Percentiles rank a stretch among this genome's conserved stretches.
Evolutionary conservation across 2,113 vertebrate genomes (phyloP).

Genomic region (Corydoras maculifer): DNA sequence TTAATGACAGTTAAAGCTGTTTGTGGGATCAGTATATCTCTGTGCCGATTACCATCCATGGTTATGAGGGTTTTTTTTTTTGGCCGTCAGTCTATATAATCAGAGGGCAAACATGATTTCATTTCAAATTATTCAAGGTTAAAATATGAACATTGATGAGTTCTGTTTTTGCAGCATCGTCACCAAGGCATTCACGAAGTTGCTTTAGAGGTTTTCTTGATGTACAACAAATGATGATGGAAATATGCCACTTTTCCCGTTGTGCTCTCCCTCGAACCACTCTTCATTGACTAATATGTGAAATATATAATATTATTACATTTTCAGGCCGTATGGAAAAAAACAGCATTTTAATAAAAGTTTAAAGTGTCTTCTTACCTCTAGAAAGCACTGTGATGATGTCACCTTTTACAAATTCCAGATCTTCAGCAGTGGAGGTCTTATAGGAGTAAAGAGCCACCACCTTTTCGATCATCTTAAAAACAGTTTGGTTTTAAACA

Average conservation of each 20-base stretch:
- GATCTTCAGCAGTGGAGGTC: constrained; percentile 79
- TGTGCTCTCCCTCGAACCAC: constrained; percentile 85
- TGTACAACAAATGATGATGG: constrained; percentile 74
- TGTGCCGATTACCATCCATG: too few species aligned
- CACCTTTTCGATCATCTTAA: constrained; percentile 47
- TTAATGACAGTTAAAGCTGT: too few species aligned
- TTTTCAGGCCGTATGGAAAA: too few species aligned
- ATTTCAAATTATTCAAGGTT: too few species aligned
- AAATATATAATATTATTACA: neutral
- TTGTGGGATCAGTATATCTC: too few species aligned
- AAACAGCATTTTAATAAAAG: too few species aligned
- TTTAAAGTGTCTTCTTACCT: constrained; percentile 49
- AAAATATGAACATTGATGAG: too few species aligned
- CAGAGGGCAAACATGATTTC: too few species aligned
- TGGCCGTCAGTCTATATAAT: too few species aligned
- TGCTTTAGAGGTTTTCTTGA: constrained; percentile 15
- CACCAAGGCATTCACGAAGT: too few species aligned
- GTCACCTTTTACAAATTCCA: constrained; percentile 78
- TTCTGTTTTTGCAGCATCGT: too few species aligned
- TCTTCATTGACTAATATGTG: constrained; percentile 79
- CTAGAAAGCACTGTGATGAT: constrained; percentile 74
- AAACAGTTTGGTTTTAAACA: neutral
- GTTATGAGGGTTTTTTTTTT: too few species aligned
- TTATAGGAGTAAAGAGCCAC: constrained; percentile 77
- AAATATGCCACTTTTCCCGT: constrained; percentile 84